Percentiles rank a stretch among this genome's conserved stretches.
Conservation (phyloP, 2,113 vertebrate genomes). For the Sorex araneus region DNA sequence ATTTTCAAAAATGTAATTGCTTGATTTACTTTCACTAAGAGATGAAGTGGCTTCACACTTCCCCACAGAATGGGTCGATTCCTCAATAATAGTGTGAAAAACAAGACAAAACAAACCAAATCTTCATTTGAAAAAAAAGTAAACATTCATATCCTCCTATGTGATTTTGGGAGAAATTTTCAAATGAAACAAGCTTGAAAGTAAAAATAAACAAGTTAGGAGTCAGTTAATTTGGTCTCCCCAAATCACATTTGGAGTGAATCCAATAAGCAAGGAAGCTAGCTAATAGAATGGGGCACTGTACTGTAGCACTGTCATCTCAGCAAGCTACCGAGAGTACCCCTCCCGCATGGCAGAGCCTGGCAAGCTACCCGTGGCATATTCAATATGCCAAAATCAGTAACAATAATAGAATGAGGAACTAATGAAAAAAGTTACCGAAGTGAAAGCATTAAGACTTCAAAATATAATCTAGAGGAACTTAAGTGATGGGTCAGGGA, state of each 20-base stretch:
- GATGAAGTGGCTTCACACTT: neutral
- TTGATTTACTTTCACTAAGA: neutral
- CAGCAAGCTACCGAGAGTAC: too few species aligned
- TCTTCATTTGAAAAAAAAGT: neutral
- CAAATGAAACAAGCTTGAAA: too few species aligned
- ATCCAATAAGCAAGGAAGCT: neutral
- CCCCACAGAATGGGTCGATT: neutral
- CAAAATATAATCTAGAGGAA: neutral
- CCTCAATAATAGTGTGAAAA: neutral
- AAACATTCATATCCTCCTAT: neutral
- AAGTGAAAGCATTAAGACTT: neutral
- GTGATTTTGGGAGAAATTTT: neutral
- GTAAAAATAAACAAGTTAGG: neutral
- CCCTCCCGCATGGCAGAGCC: too few species aligned
- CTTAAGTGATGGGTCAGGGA: too few species aligned
- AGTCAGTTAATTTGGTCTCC: neutral
- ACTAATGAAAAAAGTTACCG: neutral
- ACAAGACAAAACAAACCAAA: neutral
- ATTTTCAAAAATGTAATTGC: conserved; percentile 8
- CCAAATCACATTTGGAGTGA: neutral
- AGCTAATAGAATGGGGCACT: neutral
- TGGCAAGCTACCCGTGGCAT: too few species aligned
- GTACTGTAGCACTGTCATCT: too few species aligned
- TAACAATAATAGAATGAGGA: neutral
- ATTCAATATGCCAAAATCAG: too few species aligned